Evolutionary conservation across 2,797 vertebrate species (phyloP), one percentile per base, ranked within the genome.

Genomic region (Poeciliopsis gracilis): DNA sequence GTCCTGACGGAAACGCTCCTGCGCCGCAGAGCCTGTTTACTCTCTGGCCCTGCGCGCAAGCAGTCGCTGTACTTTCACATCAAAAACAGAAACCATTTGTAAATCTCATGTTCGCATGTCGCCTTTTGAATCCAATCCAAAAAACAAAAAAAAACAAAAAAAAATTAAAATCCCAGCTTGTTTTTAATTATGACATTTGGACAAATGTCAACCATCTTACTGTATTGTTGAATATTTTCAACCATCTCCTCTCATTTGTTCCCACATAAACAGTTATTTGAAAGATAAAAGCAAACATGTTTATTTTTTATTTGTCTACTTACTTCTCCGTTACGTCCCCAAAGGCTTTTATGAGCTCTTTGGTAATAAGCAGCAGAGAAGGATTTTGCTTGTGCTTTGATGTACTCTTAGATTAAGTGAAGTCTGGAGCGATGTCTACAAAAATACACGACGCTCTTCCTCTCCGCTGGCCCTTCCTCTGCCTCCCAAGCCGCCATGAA

Each of bases 271-370:
- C 89, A 94, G 94, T 93, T 93, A 94, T 95, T 95, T 95, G 92
- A 93, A 90, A 94, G 94, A 95, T 95, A 94, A 96, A 95, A 95
- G 94, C 92, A 94, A 96, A 93, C 94, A 93, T 96, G 94, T 96
- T 96, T 95, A 93, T 93, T 95, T 95, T 95, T 94, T 94, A 90
- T 94, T 94, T 93, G 91, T 93, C 84, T 91, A 88, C 81, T 91
- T 81, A 90, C 87, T 92, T 73, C 36, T 86, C 87, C 75, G 80
- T 47, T 88, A 75, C 84, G 82, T 94, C 93, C 96, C 95, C 78
- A 63, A 83, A 92, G 95, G 93, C 94, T 90, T 94, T 95, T 94
- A 94, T 89, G 87, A 94, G 91, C 94, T 94, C 94, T 96, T 96
- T 95, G 91, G 94, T 94, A 94, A 94, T 94, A 95, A 94, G 93